phyloP scores from a whole-genome alignment of 2,888 invertebrate genomes.

The Macaria liturata region DNA sequence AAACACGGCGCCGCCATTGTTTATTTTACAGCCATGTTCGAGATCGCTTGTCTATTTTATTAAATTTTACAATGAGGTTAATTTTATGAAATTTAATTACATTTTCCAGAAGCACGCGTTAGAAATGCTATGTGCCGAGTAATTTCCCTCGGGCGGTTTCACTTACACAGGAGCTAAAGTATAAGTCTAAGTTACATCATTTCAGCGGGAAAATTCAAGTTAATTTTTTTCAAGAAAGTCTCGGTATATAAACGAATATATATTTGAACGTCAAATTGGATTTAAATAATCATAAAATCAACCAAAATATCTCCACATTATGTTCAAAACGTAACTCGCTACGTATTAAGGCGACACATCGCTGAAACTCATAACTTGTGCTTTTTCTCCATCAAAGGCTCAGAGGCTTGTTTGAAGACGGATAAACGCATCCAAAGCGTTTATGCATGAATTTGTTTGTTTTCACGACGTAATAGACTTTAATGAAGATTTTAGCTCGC shows the following conservation, averaged over 20 bases:
- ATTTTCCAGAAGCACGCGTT: conserved; percentile 51
- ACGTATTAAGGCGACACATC: not conserved
- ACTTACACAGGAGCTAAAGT: conserved; percentile 33
- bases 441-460: conserved; percentile 23
- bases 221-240: too few relatives aligned
- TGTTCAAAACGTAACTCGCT: too few relatives aligned
- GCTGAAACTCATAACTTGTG: conserved; percentile 15
- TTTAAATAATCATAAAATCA: too few relatives aligned
- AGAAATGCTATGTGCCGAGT: conserved; percentile 58
- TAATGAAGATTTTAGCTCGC: not conserved
- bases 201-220: too few relatives aligned
- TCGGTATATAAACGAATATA: too few relatives aligned
- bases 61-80: conserved; percentile 24
- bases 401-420: conserved; percentile 24
- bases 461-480: conserved; percentile 15
- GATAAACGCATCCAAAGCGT: conserved; percentile 24
- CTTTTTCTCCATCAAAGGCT: conserved; percentile 18
- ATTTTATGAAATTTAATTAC: conserved; percentile 60
- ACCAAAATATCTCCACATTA: too few relatives aligned
- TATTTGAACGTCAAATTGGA: too few relatives aligned
- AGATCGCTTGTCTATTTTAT: conserved; percentile 46
- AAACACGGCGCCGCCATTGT: conserved; percentile 33
- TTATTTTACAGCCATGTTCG: conserved; percentile 27
- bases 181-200: conserved; percentile 3
- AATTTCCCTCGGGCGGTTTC: conserved; percentile 67